These are phyloP conservation scores for Diadema setosum DNA, from an alignment of 35 echinoderm and acorn worm genomes.

Conservation along the genomic window DNA sequence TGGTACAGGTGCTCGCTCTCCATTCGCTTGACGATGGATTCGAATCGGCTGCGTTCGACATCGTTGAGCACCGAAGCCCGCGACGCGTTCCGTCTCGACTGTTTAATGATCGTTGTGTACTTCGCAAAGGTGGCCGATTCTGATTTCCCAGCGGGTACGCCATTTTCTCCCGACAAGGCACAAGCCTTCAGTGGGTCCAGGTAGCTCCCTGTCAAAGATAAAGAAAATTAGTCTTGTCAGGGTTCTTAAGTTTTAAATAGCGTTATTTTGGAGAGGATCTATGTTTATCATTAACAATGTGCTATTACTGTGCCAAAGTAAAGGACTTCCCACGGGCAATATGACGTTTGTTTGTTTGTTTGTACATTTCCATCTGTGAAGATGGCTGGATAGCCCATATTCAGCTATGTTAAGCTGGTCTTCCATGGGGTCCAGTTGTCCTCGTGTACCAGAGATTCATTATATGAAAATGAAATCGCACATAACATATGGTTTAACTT, in stretches of 20 bases:
- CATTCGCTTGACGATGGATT: slow-evolving; percentile 64
- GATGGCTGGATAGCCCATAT: background rate
- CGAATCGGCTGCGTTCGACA: slow-evolving; percentile 70
- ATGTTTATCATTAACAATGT: background rate
- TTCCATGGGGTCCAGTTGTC: too few relatives aligned
- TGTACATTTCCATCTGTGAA: background rate
- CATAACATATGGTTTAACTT: too few relatives aligned
- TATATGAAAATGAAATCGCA: too few relatives aligned
- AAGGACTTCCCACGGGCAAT: background rate
- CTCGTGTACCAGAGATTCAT: too few relatives aligned
- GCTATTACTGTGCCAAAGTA: background rate
- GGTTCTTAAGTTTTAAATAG: background rate
- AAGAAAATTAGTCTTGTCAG: background rate
- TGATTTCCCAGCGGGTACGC: slow-evolving; percentile 60
- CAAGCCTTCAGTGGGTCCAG: slow-evolving; percentile 91
- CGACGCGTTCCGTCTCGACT: slow-evolving; percentile 64
- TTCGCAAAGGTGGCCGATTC: slow-evolving; percentile 80
- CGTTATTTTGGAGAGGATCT: background rate
- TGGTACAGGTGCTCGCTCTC: slow-evolving; percentile 64
- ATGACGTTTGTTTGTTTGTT: background rate
- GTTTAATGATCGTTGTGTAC: slow-evolving; percentile 59
- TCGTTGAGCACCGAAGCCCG: slow-evolving; percentile 88
- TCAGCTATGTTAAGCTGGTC: too few relatives aligned
- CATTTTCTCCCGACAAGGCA: slow-evolving; percentile 71
- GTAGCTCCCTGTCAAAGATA: slow-evolving; percentile 62